Conservation (phyloP, 1,140 invertebrate genomes). For the Drosophila equinoxialis region DNA sequence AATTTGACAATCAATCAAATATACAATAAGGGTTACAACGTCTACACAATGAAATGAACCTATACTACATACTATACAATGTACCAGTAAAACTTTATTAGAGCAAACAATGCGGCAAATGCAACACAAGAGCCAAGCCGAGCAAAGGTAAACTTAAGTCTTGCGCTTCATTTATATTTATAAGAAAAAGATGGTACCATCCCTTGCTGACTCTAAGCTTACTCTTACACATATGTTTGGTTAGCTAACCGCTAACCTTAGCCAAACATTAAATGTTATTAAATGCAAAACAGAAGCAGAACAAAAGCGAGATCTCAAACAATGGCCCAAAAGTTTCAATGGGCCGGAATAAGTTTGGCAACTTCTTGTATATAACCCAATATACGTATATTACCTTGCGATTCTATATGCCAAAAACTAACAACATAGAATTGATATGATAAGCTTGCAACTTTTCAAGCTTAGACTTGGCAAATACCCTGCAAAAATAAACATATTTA, state of each 20-base stretch:
- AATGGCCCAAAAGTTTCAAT: conserved; percentile 58
- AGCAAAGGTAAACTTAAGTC: conserved; percentile 34
- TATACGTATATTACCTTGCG: not conserved
- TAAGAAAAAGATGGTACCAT: conserved; percentile 35
- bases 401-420: conserved; percentile 4
- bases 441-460: not conserved
- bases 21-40: conserved; percentile 22
- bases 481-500: not conserved
- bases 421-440: conserved; percentile 3
- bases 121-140: conserved; percentile 40
- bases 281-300: conserved; percentile 63
- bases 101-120: conserved; percentile 69
- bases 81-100: conserved; percentile 31
- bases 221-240: conserved; percentile 18
- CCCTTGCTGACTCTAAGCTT: too few species aligned
- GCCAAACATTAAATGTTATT: conserved; percentile 74
- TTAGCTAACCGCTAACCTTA: conserved; percentile 47
- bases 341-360: conserved; percentile 33
- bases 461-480: not conserved
- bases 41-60: conserved; percentile 15
- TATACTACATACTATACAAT: conserved; percentile 7
- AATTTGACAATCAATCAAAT: conserved; percentile 75
- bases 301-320: conserved; percentile 38
- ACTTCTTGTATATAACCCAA: conserved; percentile 17
- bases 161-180: conserved; percentile 71